phyloP scores from a whole-genome alignment of 2,888 invertebrate genomes.

The Hydraecia micacea region DNA sequence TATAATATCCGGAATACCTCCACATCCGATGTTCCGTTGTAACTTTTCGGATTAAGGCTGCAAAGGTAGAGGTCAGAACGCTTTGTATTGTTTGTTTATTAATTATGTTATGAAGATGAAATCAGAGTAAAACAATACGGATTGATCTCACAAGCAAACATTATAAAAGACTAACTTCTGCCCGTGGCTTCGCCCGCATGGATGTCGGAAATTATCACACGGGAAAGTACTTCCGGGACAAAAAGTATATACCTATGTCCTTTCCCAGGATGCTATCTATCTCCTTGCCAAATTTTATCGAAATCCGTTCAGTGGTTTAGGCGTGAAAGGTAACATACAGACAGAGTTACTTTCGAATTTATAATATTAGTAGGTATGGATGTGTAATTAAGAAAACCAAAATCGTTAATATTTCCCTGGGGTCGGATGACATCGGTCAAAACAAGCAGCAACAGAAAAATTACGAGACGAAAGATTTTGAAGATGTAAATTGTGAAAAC shows the following conservation, averaged over 20 bases:
- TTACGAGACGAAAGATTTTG: background rate
- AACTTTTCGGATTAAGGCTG: constrained; percentile 23
- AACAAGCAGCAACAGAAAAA: background rate
- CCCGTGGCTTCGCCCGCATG: background rate
- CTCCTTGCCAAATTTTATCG: no score
- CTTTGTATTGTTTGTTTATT: constrained; percentile 50
- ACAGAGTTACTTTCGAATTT: no score
- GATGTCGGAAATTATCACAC: no score
- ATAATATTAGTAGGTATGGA: no score
- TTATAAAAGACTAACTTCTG: background rate
- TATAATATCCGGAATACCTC: constrained; percentile 49
- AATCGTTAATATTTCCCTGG: background rate
- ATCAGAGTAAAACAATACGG: constrained; percentile 4
- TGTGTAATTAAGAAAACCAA: no score
- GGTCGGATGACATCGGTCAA: no score
- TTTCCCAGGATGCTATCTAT: background rate
- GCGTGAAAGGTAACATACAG: no score
- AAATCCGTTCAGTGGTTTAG: no score
- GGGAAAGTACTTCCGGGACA: background rate
- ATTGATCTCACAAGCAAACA: no score
- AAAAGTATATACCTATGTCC: background rate
- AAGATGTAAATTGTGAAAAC: background rate
- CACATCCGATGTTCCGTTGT: constrained; percentile 52
- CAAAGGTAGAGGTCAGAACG: constrained; percentile 43
- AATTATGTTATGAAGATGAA: constrained; percentile 15